A percentile compares a stretch with the other conserved stretches of the same genome.
Conservation (phyloP, 1,140 invertebrate species). For the Drosophila pachea region DNA sequence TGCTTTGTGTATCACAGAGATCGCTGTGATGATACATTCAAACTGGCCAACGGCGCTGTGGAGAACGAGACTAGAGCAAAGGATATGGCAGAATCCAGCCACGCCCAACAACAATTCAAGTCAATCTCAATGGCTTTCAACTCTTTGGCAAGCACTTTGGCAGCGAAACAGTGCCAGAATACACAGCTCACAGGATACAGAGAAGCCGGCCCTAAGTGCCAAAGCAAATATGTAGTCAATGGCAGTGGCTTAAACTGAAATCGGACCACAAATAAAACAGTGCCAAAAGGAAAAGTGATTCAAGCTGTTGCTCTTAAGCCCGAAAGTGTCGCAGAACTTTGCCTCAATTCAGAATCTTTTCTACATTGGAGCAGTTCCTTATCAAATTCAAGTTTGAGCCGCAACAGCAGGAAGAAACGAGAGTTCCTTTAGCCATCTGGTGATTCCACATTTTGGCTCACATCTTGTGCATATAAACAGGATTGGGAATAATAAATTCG, state of each 20-base stretch:
- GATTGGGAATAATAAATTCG: too few relatives aligned
- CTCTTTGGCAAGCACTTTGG: conserved; percentile 1
- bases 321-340: too few relatives aligned
- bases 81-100: not conserved
- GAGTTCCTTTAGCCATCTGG: too few relatives aligned
- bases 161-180: conserved; percentile 1
- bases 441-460: too few relatives aligned
- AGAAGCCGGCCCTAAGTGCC: conserved; percentile 1
- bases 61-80: not conserved
- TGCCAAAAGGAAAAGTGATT: not conserved
- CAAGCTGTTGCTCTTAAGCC: not conserved
- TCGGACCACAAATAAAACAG: not conserved
- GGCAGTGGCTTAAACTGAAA: conserved; percentile 2
- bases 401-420: too few relatives aligned
- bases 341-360: too few relatives aligned
- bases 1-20: too few relatives aligned
- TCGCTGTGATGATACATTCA: conserved; percentile 1
- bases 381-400: not conserved
- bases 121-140: conserved; percentile 12
- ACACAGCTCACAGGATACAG: not conserved
- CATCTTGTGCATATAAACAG: too few relatives aligned
- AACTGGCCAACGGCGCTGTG: not conserved
- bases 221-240: conserved; percentile 17
- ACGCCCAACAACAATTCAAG: conserved; percentile 11
- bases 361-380: too few relatives aligned